Evolutionary conservation across 2,888 invertebrate species (phyloP).

Genomic region (Halocaridina rubra): DNA sequence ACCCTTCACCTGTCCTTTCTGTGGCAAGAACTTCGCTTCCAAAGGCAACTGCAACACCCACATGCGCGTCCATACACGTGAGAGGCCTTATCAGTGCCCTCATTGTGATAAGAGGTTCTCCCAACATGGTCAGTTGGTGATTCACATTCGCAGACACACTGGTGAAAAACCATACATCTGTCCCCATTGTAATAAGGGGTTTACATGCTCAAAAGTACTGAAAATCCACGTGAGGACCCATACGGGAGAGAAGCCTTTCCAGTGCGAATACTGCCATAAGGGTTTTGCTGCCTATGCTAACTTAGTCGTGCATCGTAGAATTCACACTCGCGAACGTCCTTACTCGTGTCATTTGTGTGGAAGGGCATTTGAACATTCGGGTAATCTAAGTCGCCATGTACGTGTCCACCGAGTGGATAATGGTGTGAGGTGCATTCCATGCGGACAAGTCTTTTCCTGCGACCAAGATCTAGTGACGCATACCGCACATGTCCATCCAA

Average conservation of each 20-base stretch:
- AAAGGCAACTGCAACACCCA: conserved; percentile 63
- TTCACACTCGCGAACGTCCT: conserved; percentile 62
- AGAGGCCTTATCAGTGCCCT: conserved; percentile 62
- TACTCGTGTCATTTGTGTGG: conserved; percentile 61
- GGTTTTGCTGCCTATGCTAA: conserved; percentile 64
- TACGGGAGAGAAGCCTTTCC: conserved; percentile 63
- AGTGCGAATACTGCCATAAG: conserved; percentile 62
- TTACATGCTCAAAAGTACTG: conserved; percentile 63
- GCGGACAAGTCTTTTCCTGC: conserved; percentile 56
- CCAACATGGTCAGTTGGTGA: conserved; percentile 63
- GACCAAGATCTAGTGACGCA: conserved; percentile 53
- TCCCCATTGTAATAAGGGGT: conserved; percentile 58
- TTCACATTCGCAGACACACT: conserved; percentile 62
- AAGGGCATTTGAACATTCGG: conserved; percentile 63
- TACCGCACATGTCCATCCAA: conserved; percentile 52
- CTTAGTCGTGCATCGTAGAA: conserved; percentile 61
- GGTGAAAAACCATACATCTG: conserved; percentile 63
- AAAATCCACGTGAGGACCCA: conserved; percentile 64
- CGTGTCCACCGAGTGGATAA: conserved; percentile 52
- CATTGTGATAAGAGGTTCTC: conserved; percentile 62
- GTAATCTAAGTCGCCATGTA: conserved; percentile 61
- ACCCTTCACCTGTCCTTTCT: conserved; percentile 59
- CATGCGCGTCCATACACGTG: conserved; percentile 61
- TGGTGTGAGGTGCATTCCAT: conserved; percentile 58
- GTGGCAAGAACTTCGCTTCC: conserved; percentile 62